Conservation (phyloP, 2,888 invertebrate genomes). For the Seladonia tumulorum region DNA sequence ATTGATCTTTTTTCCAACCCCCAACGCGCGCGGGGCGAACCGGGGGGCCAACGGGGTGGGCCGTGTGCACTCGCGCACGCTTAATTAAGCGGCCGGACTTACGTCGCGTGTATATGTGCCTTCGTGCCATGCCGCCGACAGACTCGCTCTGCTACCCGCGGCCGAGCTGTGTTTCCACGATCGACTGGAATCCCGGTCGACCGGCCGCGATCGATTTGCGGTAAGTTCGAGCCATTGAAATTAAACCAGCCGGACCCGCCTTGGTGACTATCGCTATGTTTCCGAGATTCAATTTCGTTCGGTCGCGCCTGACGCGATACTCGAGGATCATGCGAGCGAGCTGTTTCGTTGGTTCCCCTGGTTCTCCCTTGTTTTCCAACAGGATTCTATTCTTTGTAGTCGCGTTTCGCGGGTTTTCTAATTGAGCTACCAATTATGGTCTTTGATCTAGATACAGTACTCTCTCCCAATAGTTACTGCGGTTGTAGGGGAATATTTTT, state of each 20-base stretch:
- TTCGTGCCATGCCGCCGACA: slow-evolving; percentile 4
- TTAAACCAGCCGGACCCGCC: slow-evolving; percentile 37
- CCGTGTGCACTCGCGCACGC: slow-evolving; percentile 62
- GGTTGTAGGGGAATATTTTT: too few species aligned
- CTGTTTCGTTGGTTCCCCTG: neutral
- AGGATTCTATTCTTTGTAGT: neutral
- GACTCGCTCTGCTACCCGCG: slow-evolving; percentile 1
- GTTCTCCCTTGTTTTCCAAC: neutral
- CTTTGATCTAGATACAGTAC: neutral
- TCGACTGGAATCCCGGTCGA: slow-evolving; percentile 48
- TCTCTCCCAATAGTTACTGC: too few species aligned
- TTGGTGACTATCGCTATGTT: slow-evolving; percentile 11
- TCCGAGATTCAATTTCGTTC: slow-evolving; percentile 37
- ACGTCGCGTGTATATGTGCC: slow-evolving; percentile 44
- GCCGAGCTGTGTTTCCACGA: slow-evolving; percentile 52
- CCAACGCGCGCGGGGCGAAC: slow-evolving; percentile 35
- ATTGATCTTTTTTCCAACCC: slow-evolving; percentile 80
- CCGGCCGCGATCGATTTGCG: slow-evolving; percentile 56
- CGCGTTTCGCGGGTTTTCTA: neutral
- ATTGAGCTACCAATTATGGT: neutral
- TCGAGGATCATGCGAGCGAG: neutral
- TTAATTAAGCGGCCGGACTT: slow-evolving; percentile 73
- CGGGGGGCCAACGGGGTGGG: slow-evolving; percentile 6
- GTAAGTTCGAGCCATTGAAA: slow-evolving; percentile 46
- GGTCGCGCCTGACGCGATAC: slow-evolving; percentile 18